A percentile compares a stretch with the other conserved stretches of the same genome.
Conservation (phyloP, 2,888 invertebrate genomes). For the Sarcophaga caerulescens region DNA sequence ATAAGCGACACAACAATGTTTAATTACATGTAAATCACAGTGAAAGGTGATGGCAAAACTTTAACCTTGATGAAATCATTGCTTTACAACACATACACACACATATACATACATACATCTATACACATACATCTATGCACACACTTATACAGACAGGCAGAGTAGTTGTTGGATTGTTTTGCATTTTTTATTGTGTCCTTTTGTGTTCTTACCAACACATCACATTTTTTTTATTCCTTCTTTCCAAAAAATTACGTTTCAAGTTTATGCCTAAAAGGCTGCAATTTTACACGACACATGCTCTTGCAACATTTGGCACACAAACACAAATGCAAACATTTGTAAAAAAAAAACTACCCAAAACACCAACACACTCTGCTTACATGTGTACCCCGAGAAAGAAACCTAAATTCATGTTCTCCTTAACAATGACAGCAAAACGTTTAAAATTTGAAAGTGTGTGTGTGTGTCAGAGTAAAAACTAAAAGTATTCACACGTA, state of each 20-base stretch:
- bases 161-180: not conserved
- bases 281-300: slow-evolving; percentile 34
- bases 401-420: not conserved
- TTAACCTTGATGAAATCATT: slow-evolving; percentile 44
- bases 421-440: not conserved
- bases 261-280: slow-evolving; percentile 64
- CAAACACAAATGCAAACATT: too few species aligned
- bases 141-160: not conserved
- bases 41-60: slow-evolving; percentile 29
- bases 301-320: slow-evolving; percentile 1
- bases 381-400: not conserved
- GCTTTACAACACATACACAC: not conserved
- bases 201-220: slow-evolving; percentile 1
- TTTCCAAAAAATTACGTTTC: slow-evolving; percentile 32
- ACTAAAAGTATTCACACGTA: not conserved
- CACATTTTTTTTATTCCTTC: not conserved
- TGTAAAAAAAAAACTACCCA: too few species aligned
- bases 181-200: slow-evolving; percentile 47
- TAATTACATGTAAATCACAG: slow-evolving; percentile 47
- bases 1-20: slow-evolving; percentile 12
- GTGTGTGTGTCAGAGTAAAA: not conserved
- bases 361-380: not conserved
- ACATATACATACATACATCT: not conserved
- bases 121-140: not conserved
- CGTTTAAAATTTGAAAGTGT: not conserved